Evolutionary conservation across 2,888 invertebrate species (phyloP).

Genomic region (Flexamia atlantica): DNA sequence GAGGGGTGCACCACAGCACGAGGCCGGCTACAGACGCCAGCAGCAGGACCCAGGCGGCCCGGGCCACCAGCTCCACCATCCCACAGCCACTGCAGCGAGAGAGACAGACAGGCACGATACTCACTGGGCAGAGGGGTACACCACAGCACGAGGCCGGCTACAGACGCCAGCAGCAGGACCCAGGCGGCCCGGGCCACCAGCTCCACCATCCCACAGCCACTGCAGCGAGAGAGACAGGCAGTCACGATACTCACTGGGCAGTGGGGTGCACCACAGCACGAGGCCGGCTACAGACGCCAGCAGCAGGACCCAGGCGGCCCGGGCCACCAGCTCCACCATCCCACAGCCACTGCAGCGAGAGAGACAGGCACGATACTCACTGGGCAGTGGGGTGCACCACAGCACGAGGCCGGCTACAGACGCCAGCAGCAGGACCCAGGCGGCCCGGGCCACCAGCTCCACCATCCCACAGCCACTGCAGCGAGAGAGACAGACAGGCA

Average conservation of each 20-base stretch:
- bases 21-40: constrained; percentile 68
- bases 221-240: constrained; percentile 21
- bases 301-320: constrained; percentile 64
- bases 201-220: constrained; percentile 4
- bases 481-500: constrained; percentile 34
- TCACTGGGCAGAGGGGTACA: too few species aligned
- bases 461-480: neutral
- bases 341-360: constrained; percentile 9
- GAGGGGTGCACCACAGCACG: constrained; percentile 69
- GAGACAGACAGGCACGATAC: constrained; percentile 19
- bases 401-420: constrained; percentile 68
- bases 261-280: constrained; percentile 69
- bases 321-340: constrained; percentile 11
- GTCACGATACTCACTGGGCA: too few species aligned
- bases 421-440: constrained; percentile 67
- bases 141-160: constrained; percentile 68
- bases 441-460: constrained; percentile 6
- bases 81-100: constrained; percentile 9
- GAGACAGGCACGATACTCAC: too few species aligned
- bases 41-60: constrained; percentile 64
- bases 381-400: constrained; percentile 70
- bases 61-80: constrained; percentile 11
- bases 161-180: constrained; percentile 66
- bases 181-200: constrained; percentile 52
- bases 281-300: constrained; percentile 68